Evolutionary conservation across 2,797 vertebrate genomes (phyloP).

Genomic region (Rousettus madagascariensis): DNA sequence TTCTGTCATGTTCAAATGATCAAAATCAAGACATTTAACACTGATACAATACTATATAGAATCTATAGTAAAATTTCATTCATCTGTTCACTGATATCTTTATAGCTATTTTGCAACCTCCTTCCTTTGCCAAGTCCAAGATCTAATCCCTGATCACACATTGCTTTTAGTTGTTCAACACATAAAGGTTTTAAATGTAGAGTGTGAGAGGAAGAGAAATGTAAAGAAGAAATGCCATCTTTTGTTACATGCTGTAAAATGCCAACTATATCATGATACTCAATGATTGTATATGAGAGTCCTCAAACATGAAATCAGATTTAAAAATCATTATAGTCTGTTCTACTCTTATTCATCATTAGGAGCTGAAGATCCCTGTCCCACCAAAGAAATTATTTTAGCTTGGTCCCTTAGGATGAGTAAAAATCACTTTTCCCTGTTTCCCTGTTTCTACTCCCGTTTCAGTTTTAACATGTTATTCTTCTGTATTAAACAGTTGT

Average conservation of each 20-base stretch:
- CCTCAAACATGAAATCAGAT: background rate
- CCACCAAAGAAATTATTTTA: background rate
- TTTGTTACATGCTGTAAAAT: background rate
- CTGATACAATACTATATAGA: background rate
- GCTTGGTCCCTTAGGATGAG: background rate
- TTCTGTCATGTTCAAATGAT: background rate
- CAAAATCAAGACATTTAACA: background rate
- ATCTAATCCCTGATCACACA: background rate
- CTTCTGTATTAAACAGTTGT: background rate
- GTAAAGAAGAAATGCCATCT: background rate
- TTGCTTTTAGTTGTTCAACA: slow-evolving; percentile 8
- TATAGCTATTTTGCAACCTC: background rate
- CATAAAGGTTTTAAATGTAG: background rate
- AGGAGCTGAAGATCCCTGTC: background rate
- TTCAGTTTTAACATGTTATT: slow-evolving; percentile 13
- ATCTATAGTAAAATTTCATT: background rate
- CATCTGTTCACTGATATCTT: background rate
- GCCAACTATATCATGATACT: background rate
- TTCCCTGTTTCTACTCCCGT: background rate
- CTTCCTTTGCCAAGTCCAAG: background rate
- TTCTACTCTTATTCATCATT: background rate
- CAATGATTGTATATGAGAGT: background rate
- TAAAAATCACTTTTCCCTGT: background rate
- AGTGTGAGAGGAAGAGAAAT: background rate
- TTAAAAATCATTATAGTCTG: background rate